Conservation (phyloP, 30 jellyfish, hydroid and myxozoan genomes). For the Chironex yamaguchii region DNA sequence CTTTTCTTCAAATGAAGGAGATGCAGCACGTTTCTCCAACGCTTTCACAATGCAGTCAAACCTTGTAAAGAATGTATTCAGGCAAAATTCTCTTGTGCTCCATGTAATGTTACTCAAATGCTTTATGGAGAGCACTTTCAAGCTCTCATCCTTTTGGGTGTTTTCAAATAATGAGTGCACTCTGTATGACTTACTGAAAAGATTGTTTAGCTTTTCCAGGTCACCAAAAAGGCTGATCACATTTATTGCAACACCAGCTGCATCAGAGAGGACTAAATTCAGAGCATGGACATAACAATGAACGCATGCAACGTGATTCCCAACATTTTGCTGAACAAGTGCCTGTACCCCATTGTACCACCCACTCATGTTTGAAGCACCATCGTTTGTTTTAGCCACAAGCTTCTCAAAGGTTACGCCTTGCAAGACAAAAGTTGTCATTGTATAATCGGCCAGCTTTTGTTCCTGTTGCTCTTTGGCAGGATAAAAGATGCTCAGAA, state of each 20-base stretch:
- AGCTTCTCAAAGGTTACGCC: slow-evolving; percentile 65
- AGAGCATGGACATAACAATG: slow-evolving; percentile 67
- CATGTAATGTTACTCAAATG: slow-evolving; percentile 36
- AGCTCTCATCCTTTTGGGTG: slow-evolving; percentile 32
- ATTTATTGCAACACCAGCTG: slow-evolving; percentile 64
- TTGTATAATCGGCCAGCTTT: slow-evolving; percentile 43
- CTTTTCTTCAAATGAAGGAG: slow-evolving; percentile 42
- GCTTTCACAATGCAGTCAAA: slow-evolving; percentile 23
- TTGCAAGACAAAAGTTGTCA: slow-evolving; percentile 40
- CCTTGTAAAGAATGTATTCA: slow-evolving; percentile 22
- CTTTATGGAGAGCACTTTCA: slow-evolving; percentile 53
- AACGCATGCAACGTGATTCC: slow-evolving; percentile 52
- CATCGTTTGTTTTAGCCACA: slow-evolving; percentile 55
- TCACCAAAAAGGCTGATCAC: slow-evolving; percentile 46
- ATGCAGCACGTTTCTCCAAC: slow-evolving; percentile 45
- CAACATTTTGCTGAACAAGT: slow-evolving; percentile 15
- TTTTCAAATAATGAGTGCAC: slow-evolving; percentile 44
- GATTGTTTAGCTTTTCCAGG: slow-evolving; percentile 21
- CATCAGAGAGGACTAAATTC: slow-evolving; percentile 50
- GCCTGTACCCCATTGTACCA: slow-evolving; percentile 69
- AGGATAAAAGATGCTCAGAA: slow-evolving; percentile 46
- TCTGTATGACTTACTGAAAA: slow-evolving; percentile 46
- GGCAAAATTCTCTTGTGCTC: slow-evolving; percentile 53
- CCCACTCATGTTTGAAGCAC: slow-evolving; percentile 70
- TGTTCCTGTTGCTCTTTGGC: slow-evolving; percentile 63